A percentile compares a stretch with the other conserved stretches of the same genome.
Conservation (phyloP, 2,888 invertebrate genomes). For the Tachystola acroxantha region DNA sequence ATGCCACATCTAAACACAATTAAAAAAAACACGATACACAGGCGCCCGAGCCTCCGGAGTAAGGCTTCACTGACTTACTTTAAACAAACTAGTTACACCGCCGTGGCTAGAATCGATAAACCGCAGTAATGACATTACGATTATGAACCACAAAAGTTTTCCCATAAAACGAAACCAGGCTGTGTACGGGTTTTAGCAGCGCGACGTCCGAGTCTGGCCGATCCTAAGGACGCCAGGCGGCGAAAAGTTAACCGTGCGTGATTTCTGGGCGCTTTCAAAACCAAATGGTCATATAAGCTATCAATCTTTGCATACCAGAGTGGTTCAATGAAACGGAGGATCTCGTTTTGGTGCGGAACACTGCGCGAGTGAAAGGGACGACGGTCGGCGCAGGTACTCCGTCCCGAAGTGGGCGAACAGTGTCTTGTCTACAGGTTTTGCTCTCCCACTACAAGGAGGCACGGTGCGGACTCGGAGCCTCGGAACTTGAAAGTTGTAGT, state of each 20-base stretch:
- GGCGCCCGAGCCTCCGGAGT: slow-evolving; percentile 34
- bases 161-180: slow-evolving; percentile 26
- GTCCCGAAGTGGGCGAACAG: slow-evolving; percentile 67
- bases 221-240: slow-evolving; percentile 72
- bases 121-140: slow-evolving; percentile 52
- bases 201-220: slow-evolving; percentile 55
- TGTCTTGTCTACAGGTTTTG: slow-evolving; percentile 77
- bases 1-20: slow-evolving; percentile 37
- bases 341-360: slow-evolving; percentile 34
- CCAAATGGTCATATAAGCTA: slow-evolving; percentile 77
- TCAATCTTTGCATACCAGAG: slow-evolving; percentile 79
- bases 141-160: slow-evolving; percentile 42
- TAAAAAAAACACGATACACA: slow-evolving; percentile 31
- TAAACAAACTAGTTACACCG: slow-evolving; percentile 43
- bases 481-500: slow-evolving; percentile 67
- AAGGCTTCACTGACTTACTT: slow-evolving; percentile 57
- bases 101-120: slow-evolving; percentile 47
- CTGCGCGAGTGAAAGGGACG: slow-evolving; percentile 63
- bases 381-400: slow-evolving; percentile 58
- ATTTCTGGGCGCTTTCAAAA: slow-evolving; percentile 75
- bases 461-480: slow-evolving; percentile 65
- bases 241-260: slow-evolving; percentile 76
- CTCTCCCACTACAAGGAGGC: slow-evolving; percentile 75
- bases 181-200: slow-evolving; percentile 38
- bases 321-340: slow-evolving; percentile 64